These are phyloP conservation scores for Drosophila quinaria DNA, from an alignment of 2,888 invertebrate species.

Conservation along the genomic window DNA sequence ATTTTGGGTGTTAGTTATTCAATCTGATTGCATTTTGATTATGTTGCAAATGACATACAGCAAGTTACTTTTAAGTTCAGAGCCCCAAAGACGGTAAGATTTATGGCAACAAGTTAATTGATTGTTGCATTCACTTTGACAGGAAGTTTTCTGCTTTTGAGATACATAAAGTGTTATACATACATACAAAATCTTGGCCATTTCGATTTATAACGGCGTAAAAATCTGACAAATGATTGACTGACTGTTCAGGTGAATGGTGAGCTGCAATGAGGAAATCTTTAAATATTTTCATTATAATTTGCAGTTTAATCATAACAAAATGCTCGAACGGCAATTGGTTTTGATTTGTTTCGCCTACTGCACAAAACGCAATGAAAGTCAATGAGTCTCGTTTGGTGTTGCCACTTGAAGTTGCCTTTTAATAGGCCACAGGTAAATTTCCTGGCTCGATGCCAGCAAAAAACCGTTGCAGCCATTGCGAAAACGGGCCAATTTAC, in stretches of 20 bases:
- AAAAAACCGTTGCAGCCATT: constrained; percentile 43
- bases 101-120: constrained; percentile 13
- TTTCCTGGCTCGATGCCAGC: constrained; percentile 68
- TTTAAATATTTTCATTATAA: constrained; percentile 35
- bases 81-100: neutral
- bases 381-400: constrained; percentile 41
- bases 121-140: constrained; percentile 13
- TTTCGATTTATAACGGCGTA: constrained; percentile 24
- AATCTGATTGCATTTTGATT: constrained; percentile 62
- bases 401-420: constrained; percentile 53
- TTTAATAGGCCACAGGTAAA: constrained; percentile 64
- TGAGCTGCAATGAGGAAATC: constrained; percentile 70
- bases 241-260: constrained; percentile 39
- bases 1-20: constrained; percentile 44
- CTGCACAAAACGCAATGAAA: constrained; percentile 55
- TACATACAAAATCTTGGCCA: constrained; percentile 14
- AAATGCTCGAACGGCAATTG: constrained; percentile 38
- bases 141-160: constrained; percentile 31
- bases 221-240: constrained; percentile 39
- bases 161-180: constrained; percentile 1
- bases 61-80: constrained; percentile 13
- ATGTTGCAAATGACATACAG: constrained; percentile 25
- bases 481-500: constrained; percentile 62
- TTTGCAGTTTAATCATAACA: constrained; percentile 47
- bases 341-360: constrained; percentile 43